Evolutionary conservation across 1,140 invertebrate species (phyloP), one percentile per base, ranked within the genome.

Genomic region (Tenebrio molitor): DNA sequence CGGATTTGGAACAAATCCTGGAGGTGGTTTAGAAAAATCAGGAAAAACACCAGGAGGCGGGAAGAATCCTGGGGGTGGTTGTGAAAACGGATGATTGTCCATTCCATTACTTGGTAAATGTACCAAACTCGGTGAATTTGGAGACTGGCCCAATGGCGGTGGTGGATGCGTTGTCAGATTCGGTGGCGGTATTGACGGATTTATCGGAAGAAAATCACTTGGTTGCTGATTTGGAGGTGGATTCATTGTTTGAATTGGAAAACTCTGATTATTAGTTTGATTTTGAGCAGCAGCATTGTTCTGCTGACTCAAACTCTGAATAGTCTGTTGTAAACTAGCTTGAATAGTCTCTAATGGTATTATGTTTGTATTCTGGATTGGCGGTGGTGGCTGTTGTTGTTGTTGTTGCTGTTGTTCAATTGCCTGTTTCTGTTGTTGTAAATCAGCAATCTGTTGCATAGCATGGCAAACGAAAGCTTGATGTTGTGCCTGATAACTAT

Each of bases 391-490:
- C 72, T 83, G 75, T 63, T 42, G 29, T 15, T 15, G 80, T 77
- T 8, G 82, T 15, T 10, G 44, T 34, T 86, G 81, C 77, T 94
- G 91, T 74, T 91, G 86, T 78, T 94, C 90, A 34, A 94, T 84
- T 8, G 88, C 87, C 71, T 91, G 89, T 78, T 93, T 93, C 80
- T 94, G 92, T 82, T 93, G 90, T 78, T 95, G 92, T 58, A 94
- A 85, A 79, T 88, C 91, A 81, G 95, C 92, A 77, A 97, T 93
- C 82, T 95, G 93, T 81, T 95, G 91, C 79, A 93, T 88, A 6
- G 96, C 92, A 84, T 99, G 97, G 42, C 91, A 89, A 3, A 96
- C 92, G 83, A 97, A 99, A 2, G 96, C 93, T 84, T 97, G 93
- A 86, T 99, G 97, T 80, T 99, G 97, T 36, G 93, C 91, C 85